Conservation (phyloP, 2,888 invertebrate genomes). For the Spodoptera exigua region DNA sequence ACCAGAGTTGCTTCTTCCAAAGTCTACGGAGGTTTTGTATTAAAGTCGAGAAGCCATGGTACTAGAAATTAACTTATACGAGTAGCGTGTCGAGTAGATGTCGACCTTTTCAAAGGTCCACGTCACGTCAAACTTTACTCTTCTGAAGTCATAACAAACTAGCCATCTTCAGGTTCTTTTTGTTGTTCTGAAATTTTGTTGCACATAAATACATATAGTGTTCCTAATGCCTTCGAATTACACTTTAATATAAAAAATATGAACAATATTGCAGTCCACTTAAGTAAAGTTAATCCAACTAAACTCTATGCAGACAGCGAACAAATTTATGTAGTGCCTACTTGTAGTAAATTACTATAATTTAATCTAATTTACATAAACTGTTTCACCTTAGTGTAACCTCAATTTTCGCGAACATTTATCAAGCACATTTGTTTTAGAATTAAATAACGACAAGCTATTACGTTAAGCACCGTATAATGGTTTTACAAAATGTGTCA, state of each 20-base stretch:
- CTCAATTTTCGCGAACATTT: slow-evolving; percentile 52
- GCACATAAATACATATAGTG: too few relatives aligned
- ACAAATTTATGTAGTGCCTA: slow-evolving; percentile 43
- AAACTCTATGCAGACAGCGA: slow-evolving; percentile 46
- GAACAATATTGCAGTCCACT: slow-evolving; percentile 23
- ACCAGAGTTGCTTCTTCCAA: too few relatives aligned
- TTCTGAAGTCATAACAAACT: too few relatives aligned
- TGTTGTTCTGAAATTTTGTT: too few relatives aligned
- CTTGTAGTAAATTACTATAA: slow-evolving; percentile 52
- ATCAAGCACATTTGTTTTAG: slow-evolving; percentile 50
- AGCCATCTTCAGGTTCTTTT: too few relatives aligned
- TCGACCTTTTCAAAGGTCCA: too few relatives aligned
- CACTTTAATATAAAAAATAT: slow-evolving; percentile 5
- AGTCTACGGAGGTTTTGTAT: too few relatives aligned
- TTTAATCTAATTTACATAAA: slow-evolving; percentile 57
- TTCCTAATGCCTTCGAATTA: slow-evolving; percentile 4
- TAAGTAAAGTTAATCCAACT: slow-evolving; percentile 7
- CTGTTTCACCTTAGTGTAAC: slow-evolving; percentile 53
- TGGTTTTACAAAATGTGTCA: not conserved
- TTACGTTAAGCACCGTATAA: slow-evolving; percentile 27
- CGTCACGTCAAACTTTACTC: too few relatives aligned
- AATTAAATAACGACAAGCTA: slow-evolving; percentile 40
- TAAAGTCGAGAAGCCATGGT: too few relatives aligned
- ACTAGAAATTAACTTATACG: too few relatives aligned
- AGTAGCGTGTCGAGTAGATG: too few relatives aligned